Base-by-base conservation (phyloP, 2,888 invertebrate genomes). In the Cheiracanthium punctorium region DNA sequence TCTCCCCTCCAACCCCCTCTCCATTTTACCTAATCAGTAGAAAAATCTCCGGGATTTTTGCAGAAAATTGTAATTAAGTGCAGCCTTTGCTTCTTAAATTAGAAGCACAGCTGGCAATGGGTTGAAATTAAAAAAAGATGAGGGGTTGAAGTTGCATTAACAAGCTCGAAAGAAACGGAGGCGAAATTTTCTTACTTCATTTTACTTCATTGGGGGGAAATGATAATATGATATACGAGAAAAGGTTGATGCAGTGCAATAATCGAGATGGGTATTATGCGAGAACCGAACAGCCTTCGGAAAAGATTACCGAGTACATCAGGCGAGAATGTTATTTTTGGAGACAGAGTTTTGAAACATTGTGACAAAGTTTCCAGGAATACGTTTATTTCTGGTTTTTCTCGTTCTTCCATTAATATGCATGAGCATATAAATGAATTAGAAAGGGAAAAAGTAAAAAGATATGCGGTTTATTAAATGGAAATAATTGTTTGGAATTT, bases 41-140 rank as follows among this genome's bases (percentile, higher is more conserved):
- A 70, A 79, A 84, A 79, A 85, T 79, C 79, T 85, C 74, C 67
- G 29, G 69, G 70, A 74, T 79, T 79, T 74, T 79, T 74, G 79
- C 58, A 58, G 58, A 80, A 85, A 73, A 85, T 79, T 79, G 79
- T 85, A 85, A 85, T 85, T 85, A 85, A 85, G 69, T 85, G 74
- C 41, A 85, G 24, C 41, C 24, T 20, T 32, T 80, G 58, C 52
- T 30, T 37, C 37, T 80, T 32, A 29, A 52, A 58, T 58, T 58
- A 58, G 58, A 5, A 58, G 24, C 58, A 58, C 58, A 58, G 58
- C 58, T 58, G 58, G 58, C 58, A 58, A 58, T 58, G 24, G 58
- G 17, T 58, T 2, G 24, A 58, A 58, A 24, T 58, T 24, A 58
- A 24, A 58, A n/a, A 58, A 58, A 58, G 24, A 58, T 17, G 24